These are phyloP conservation scores for Erebia aethiops DNA, from an alignment of 2,888 invertebrate species.

Conservation along the genomic window DNA sequence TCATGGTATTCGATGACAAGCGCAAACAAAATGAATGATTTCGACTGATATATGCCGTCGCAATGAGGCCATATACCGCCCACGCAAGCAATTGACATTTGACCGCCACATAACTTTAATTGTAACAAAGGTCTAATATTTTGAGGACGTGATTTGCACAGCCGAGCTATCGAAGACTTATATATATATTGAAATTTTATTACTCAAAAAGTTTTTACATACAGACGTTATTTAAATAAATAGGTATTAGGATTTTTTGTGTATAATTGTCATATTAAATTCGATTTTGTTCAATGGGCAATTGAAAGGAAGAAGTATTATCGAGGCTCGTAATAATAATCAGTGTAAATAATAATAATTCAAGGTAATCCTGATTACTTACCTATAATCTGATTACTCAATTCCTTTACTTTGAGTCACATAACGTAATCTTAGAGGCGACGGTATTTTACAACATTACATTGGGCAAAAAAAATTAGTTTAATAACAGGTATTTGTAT, in stretches of 20 bases:
- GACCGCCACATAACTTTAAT: neutral
- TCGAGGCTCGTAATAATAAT: neutral
- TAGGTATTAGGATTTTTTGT: neutral
- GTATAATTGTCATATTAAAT: conserved; percentile 36
- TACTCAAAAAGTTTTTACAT: too few species aligned
- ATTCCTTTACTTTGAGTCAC: conserved; percentile 5
- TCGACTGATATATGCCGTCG: neutral
- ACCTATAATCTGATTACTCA: conserved; percentile 6
- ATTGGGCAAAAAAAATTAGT: neutral
- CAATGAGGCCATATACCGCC: neutral
- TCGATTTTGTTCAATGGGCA: conserved; percentile 36
- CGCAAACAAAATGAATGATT: neutral
- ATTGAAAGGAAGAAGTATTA: conserved; percentile 22
- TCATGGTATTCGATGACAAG: too few species aligned
- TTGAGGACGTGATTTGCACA: neutral
- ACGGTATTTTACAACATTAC: neutral
- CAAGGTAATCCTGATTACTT: neutral
- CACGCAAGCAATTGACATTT: neutral
- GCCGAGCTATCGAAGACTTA: neutral
- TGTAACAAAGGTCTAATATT: neutral
- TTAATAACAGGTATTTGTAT: neutral
- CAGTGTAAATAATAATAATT: neutral
- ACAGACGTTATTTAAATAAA: conserved; percentile 3
- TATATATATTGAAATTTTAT: too few species aligned
- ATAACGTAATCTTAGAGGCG: neutral